Percentiles rank a stretch among this genome's conserved stretches.
Conservation (phyloP, 64 coral and sea anemone species). For the Trachythela sp. region DNA sequence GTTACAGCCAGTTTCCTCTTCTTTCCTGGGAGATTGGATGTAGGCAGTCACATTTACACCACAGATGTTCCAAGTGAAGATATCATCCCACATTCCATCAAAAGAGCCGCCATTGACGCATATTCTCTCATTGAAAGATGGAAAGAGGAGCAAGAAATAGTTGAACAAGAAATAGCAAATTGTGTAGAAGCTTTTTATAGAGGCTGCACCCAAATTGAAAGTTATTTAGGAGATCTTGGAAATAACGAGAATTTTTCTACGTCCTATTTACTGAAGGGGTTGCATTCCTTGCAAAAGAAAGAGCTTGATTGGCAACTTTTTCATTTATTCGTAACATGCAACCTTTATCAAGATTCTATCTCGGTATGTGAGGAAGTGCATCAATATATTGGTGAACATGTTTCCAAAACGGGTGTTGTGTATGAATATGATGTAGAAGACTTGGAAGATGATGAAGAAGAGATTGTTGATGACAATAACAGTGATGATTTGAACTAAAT, state of each 20-base stretch:
- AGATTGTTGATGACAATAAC: background rate
- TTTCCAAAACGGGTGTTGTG: background rate
- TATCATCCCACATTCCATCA: background rate
- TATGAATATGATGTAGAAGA: background rate
- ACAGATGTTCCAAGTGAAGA: background rate
- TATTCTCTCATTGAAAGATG: constrained; percentile 2
- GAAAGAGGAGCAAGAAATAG: background rate
- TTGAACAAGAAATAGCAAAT: background rate
- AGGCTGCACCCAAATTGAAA: background rate
- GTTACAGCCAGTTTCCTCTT: background rate
- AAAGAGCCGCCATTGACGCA: background rate
- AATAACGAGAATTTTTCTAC: background rate
- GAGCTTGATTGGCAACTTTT: background rate
- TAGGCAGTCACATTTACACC: background rate
- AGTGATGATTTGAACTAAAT: no score
- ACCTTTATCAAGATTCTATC: background rate
- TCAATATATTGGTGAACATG: background rate
- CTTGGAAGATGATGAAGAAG: background rate
- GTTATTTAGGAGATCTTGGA: background rate
- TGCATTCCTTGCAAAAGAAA: background rate
- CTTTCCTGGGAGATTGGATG: background rate
- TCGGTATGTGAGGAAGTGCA: background rate
- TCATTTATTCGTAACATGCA: background rate
- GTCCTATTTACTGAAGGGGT: background rate
- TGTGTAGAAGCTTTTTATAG: background rate